Conservation (phyloP, 35 echinoderm and acorn worm species). For the Amphiura filiformis region DNA sequence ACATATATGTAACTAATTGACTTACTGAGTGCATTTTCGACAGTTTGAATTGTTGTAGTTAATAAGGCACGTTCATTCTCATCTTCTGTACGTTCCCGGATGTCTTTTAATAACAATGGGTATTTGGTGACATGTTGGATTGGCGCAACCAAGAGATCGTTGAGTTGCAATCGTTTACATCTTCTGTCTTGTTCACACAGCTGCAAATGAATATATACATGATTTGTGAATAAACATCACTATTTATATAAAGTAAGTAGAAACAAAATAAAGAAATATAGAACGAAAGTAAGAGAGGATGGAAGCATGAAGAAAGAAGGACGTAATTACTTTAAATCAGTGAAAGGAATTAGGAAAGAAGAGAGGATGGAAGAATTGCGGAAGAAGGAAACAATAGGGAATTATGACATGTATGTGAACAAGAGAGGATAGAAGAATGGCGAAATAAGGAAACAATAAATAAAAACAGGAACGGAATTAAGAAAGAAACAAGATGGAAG, state of each 20-base stretch:
- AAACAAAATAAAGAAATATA: too few species aligned
- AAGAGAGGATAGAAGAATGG: background rate
- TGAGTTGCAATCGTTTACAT: constrained; percentile 71
- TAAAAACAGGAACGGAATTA: background rate
- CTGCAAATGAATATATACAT: constrained; percentile 13
- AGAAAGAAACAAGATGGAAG: background rate
- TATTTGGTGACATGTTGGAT: constrained; percentile 77
- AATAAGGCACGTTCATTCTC: constrained; percentile 22
- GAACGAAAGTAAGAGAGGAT: too few species aligned
- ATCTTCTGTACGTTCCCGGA: constrained; percentile 55
- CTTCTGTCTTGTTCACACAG: constrained; percentile 66
- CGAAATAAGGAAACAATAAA: background rate
- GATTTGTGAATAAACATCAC: background rate
- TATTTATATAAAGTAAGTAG: too few species aligned
- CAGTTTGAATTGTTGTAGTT: constrained; percentile 36
- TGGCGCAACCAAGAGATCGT: constrained; percentile 65
- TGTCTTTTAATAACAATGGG: constrained; percentile 59
- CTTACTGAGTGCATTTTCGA: constrained; percentile 58
- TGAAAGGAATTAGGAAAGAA: too few species aligned
- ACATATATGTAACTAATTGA: too few species aligned
- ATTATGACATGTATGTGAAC: too few species aligned
- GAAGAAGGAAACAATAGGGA: too few species aligned
- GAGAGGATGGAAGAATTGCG: too few species aligned
- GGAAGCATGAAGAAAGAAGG: too few species aligned
- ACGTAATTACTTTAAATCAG: too few species aligned